Evolutionary conservation across 2,113 vertebrate species (phyloP).

Genomic region (Labeo rohita): DNA sequence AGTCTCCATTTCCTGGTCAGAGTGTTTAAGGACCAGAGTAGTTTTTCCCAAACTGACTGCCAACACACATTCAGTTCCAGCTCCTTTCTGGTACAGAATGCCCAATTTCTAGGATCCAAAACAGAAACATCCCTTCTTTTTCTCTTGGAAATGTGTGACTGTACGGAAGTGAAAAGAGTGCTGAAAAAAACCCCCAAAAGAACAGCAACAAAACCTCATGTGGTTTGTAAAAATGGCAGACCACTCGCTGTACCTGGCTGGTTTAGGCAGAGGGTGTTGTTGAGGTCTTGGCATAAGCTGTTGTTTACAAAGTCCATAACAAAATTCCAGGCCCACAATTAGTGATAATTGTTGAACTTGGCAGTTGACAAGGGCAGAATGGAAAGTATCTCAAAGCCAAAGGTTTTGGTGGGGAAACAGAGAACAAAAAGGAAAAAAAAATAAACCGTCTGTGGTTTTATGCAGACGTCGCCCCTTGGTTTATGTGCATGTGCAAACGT

Average conservation of each 20-base stretch:
- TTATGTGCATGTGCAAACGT: constrained; percentile 1
- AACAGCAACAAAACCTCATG: not conserved
- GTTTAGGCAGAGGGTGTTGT: constrained; percentile 38
- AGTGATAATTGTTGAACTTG: constrained; percentile 66
- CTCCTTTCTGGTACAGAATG: not conserved
- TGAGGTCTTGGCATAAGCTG: constrained; percentile 60
- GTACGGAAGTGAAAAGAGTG: not conserved
- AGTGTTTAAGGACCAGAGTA: not conserved
- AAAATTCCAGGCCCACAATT: constrained; percentile 64
- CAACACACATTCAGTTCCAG: not conserved
- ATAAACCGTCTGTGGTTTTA: constrained; percentile 30
- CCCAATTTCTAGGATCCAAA: not conserved
- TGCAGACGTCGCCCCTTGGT: constrained; percentile 1
- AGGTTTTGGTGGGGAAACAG: constrained; percentile 43
- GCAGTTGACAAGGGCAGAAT: constrained; percentile 53
- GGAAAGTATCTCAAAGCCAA: constrained; percentile 61
- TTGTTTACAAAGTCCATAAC: constrained; percentile 64
- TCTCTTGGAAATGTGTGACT: constrained; percentile 1
- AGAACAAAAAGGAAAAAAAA: constrained; percentile 33
- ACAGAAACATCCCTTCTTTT: constrained; percentile 10
- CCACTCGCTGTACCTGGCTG: constrained; percentile 51
- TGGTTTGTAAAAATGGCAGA: not conserved
- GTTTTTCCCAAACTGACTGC: constrained; percentile 2
- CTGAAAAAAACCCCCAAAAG: not conserved
- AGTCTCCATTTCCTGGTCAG: not conserved